A percentile compares a stretch with the other conserved stretches of the same genome.
Evolutionary conservation across 1,140 invertebrate genomes (phyloP).

Genomic region (Ostrea denselamellosa): DNA sequence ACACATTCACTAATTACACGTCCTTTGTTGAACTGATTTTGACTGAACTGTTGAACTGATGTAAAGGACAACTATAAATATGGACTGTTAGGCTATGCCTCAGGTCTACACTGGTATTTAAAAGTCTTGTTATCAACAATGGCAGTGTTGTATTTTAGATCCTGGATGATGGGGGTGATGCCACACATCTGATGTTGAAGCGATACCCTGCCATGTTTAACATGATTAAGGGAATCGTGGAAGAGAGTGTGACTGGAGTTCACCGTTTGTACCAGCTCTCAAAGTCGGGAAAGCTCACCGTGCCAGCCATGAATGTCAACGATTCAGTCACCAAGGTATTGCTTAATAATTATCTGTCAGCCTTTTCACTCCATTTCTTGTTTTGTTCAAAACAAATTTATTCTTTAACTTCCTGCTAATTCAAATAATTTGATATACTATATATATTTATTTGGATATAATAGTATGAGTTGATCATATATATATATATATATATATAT

Average conservation of each 20-base stretch:
- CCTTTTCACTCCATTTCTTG: no score
- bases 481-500: no score
- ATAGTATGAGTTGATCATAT: no score
- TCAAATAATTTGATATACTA: no score
- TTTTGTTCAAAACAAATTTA: no score
- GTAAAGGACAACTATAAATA: not conserved
- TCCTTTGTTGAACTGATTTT: no score
- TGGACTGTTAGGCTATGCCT: not conserved
- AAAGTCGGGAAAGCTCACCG: constrained; percentile 94
- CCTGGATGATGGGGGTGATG: constrained; percentile 97
- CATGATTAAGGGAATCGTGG: constrained; percentile 97
- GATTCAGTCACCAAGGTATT: constrained; percentile 95
- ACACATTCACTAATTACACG: no score
- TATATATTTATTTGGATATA: no score
- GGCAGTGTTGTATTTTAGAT: constrained; percentile 82
- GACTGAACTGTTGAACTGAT: no score
- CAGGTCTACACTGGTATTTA: not conserved
- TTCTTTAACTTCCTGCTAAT: no score
- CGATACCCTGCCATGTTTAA: constrained; percentile 97
- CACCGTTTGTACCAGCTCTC: constrained; percentile 97
- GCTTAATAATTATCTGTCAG: no score
- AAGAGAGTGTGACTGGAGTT: constrained; percentile 98
- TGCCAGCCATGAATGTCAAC: constrained; percentile 99
- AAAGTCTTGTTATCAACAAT: not conserved
- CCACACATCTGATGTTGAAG: constrained; percentile 97